Base-by-base conservation (phyloP, 2,113 vertebrate species). In the Nothocercus julius region DNA sequence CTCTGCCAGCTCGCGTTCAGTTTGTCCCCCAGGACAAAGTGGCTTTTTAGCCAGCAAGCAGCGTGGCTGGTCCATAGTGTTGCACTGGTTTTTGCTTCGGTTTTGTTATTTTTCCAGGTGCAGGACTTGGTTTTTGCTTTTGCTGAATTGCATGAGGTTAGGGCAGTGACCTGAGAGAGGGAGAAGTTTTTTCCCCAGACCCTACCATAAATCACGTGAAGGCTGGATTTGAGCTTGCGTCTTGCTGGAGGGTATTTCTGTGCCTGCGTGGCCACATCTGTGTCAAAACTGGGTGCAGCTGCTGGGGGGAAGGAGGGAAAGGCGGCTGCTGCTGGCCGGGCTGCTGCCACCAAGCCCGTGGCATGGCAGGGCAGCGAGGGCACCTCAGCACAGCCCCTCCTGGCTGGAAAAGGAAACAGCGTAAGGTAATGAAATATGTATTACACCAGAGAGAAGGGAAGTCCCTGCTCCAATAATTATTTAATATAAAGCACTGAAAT, bases 231-330 rank as follows among this genome's bases (percentile, higher is more conserved):
- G 62, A 40, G 30, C 53, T 68, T 30, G 3, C 18, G 11, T 13
- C 49, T 44, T n/a, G 1, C 47, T 51, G 58, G 44, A 66, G 28
- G 51, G 56, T 6, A 32, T 6, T 8, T 74, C 9, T 54, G 2
- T 25, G 11, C 6, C 56, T 72, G 14, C 17, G 5, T 5, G 20
- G 0, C 4, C 12, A 3, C 3, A 0, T 1, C 45, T 8, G 19
- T 40, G 1, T n/a, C 20, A 8, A 19, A 38, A 32, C 18, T 79
- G 17, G 16, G 14, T 32, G 34, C 67, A 18, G 9, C 28, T 32
- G 28, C 17, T 61, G 1, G 15, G n/a, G 34, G 42, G 10, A 42
- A 44, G 85, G 61, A 34, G 15, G 25, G n/a, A 30, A 30, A 28
- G 22, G 21, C 25, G 28, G 38, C 58, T 24, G 54, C 13, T 69